Percentiles rank a stretch among this genome's conserved stretches.
Evolutionary conservation across 30 jellyfish, hydroid and myxozoan genomes (phyloP).

Genomic region (Aurelia coerulea): DNA sequence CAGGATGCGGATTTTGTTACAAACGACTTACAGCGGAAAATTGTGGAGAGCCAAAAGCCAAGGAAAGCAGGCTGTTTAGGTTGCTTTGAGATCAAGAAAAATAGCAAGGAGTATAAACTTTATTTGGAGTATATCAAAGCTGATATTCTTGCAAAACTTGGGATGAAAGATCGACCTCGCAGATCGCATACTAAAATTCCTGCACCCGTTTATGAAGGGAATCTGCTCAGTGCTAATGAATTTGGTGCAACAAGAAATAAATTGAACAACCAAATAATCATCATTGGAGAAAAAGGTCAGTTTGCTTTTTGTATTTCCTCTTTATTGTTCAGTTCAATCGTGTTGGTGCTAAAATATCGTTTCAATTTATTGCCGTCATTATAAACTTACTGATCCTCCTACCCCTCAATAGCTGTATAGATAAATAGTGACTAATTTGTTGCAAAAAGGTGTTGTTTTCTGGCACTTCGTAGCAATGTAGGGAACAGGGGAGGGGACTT

Average conservation of each 20-base stretch:
- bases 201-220: conserved; percentile 66
- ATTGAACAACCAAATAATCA: conserved; percentile 63
- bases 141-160: conserved; percentile 70
- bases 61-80: conserved; percentile 59
- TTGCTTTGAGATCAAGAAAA: conserved; percentile 50
- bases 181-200: conserved; percentile 57
- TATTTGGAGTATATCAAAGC: conserved; percentile 71
- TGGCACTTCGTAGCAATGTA: too few relatives aligned
- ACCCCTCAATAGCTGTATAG: too few relatives aligned
- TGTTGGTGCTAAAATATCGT: too few relatives aligned
- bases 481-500: too few relatives aligned
- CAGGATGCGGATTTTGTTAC: conserved; percentile 15
- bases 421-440: too few relatives aligned
- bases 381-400: too few relatives aligned
- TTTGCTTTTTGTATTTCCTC: not conserved
- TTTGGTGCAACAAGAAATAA: conserved; percentile 21
- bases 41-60: conserved; percentile 13
- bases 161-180: conserved; percentile 74
- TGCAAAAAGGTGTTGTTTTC: too few relatives aligned
- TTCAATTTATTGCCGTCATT: too few relatives aligned
- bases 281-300: conserved; percentile 76
- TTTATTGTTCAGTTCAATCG: too few relatives aligned
- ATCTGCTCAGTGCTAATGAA: conserved; percentile 31
- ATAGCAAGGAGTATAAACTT: conserved; percentile 53
- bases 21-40: conserved; percentile 14